Conservation (phyloP, 2,888 invertebrate genomes). For the Mesorhabditis spiculigera region DNA sequence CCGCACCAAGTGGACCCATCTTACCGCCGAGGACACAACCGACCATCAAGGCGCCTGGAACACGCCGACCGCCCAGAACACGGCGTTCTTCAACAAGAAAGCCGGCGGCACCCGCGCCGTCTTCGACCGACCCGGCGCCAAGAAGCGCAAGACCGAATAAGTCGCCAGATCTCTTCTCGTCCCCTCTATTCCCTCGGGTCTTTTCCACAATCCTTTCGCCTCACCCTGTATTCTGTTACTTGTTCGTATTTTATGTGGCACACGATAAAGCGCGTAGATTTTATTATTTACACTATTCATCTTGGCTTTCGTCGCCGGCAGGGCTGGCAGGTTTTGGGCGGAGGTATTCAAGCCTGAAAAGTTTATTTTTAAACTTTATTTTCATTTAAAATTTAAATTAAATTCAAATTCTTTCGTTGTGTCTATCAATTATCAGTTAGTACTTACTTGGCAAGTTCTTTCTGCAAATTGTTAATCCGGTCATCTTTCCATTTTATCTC, state of each 20-base stretch:
- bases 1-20: slow-evolving; percentile 95
- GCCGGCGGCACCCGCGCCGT: slow-evolving; percentile 85
- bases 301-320: too few species aligned
- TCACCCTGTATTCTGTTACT: too few species aligned
- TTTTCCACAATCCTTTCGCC: too few species aligned
- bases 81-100: slow-evolving; percentile 80
- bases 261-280: too few species aligned
- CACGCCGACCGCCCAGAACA: slow-evolving; percentile 80
- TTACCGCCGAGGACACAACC: slow-evolving; percentile 98
- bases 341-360: too few species aligned
- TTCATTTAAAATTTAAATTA: neutral
- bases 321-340: too few species aligned
- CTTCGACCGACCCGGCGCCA: slow-evolving; percentile 80
- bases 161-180: too few species aligned
- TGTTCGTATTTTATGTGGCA: too few species aligned
- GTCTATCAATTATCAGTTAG: slow-evolving; percentile 7
- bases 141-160: slow-evolving; percentile 61
- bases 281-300: too few species aligned
- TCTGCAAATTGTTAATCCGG: slow-evolving; percentile 38
- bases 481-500: slow-evolving; percentile 48
- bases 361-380: neutral
- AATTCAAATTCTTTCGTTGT: slow-evolving; percentile 2
- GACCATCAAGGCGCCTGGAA: slow-evolving; percentile 84
- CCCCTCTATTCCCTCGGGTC: too few species aligned
- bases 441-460: slow-evolving; percentile 15